Percentiles rank a stretch among this genome's conserved stretches.
phyloP scores from a whole-genome alignment of 2,113 vertebrate genomes.

The Cynopterus brachyotis region DNA sequence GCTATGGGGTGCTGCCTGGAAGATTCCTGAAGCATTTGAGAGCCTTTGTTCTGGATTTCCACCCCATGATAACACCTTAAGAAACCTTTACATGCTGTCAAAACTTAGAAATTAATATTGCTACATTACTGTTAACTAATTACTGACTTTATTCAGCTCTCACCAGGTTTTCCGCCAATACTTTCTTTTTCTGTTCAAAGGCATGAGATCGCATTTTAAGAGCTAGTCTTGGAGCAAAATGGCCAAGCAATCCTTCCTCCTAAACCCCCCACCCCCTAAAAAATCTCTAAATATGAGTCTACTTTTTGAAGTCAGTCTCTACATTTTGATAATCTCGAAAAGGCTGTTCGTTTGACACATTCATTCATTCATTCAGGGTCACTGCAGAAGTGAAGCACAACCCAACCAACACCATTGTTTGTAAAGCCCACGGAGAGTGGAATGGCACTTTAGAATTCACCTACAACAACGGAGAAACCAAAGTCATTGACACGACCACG shows the following conservation, averaged over 20 bases:
- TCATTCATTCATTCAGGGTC: constrained; percentile 83
- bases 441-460: constrained; percentile 95
- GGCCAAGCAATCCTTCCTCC: background rate
- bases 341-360: background rate
- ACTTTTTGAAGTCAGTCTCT: background rate
- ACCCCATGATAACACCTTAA: background rate
- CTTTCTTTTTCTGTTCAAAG: background rate
- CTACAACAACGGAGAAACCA: constrained; percentile 94
- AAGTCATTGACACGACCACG: constrained; percentile 92
- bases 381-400: constrained; percentile 96
- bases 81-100: background rate
- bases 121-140: background rate
- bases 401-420: constrained; percentile 92
- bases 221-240: background rate
- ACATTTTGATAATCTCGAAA: background rate
- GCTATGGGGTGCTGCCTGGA: rapidly evolving
- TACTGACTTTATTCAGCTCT: background rate
- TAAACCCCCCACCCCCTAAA: too few relatives aligned
- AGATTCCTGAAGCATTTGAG: rapidly evolving
- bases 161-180: background rate
- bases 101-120: background rate
- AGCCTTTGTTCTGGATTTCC: background rate
- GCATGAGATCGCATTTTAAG: background rate
- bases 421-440: constrained; percentile 97
- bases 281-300: background rate